Evolutionary conservation across 2,113 vertebrate genomes (phyloP).

Genomic region (Vulpes lagopus): DNA sequence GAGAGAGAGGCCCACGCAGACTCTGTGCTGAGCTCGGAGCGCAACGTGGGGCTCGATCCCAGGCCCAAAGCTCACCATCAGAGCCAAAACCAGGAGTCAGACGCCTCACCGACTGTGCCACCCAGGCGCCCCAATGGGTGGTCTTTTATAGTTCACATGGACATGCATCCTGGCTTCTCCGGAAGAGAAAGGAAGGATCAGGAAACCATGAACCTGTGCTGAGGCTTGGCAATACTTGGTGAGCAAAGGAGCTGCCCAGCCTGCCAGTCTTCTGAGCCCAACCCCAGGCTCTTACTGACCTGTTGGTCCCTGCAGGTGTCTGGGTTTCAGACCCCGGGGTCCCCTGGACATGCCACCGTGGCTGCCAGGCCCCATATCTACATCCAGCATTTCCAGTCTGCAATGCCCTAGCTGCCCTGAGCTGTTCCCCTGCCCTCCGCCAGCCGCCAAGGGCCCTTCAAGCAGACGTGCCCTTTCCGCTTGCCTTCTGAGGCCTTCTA

Average conservation of each 20-base stretch:
- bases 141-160: not conserved
- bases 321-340: not conserved
- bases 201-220: not conserved
- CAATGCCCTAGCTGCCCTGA: not conserved
- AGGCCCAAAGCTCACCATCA: not conserved
- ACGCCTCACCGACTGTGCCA: not conserved
- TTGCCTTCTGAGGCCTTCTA: too few relatives aligned
- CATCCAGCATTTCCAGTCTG: fast-evolving
- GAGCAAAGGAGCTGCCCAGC: not conserved
- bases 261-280: not conserved
- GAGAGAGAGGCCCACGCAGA: not conserved
- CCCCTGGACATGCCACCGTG: not conserved
- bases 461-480: not conserved
- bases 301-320: too few relatives aligned
- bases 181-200: not conserved
- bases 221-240: not conserved
- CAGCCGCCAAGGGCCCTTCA: not conserved
- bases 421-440: fast-evolving
- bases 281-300: not conserved
- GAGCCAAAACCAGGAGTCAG: not conserved
- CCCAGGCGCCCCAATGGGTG: fast-evolving
- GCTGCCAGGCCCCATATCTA: not conserved
- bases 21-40: not conserved
- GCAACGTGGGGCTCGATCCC: not conserved
- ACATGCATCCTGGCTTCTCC: not conserved